Base-by-base conservation (phyloP, 2,113 vertebrate species). In the Lota lota region DNA sequence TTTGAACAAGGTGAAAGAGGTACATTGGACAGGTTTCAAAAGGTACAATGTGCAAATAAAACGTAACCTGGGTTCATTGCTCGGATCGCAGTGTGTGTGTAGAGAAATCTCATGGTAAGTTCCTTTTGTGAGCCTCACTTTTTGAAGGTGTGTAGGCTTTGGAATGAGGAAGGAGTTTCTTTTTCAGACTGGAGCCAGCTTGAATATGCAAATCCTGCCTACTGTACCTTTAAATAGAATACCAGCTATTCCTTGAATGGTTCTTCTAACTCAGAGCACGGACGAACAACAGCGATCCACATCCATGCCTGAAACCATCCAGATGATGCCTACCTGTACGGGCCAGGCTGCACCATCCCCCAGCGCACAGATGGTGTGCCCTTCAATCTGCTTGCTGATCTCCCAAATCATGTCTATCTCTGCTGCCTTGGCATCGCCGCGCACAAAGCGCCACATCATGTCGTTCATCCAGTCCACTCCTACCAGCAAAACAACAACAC, bases 381-480 rank as follows among this genome's bases (percentile, higher is more conserved):
- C 97, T 75, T 99, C 97, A 0, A 99, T 96, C 91, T 99, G 97
- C 75, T 98, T 99, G 88, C 97, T 99, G 86, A 99, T 92, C 84
- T 99, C 97, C 97, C 97, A 99, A 22, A 99, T 94, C 56, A 98
- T 95, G 47, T 98, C 97, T 0, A 99, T 99, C 89, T 99, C 97
- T 0, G 93, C 85, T 0, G 61, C 67, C 57, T 87, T 90, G 0
- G 97, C 97, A 0, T 97, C 86, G 0, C 97, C 97, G 58, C 58
- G 85, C 70, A 98, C 95, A 1, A 99, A 97, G 61, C 97, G 93
- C 33, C 94, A 96, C 95, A 99, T 97, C 88, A 99, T 96, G 56
- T 95, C 95, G 87, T 99, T 98, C 97, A 99, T 99, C 97, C 97
- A 99, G 88, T 98, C 97, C 50, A 98, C 96, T 0, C 97, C 97